Base-by-base conservation (phyloP, 2,113 vertebrate species). In the Poeciliopsis turrubarensis region DNA sequence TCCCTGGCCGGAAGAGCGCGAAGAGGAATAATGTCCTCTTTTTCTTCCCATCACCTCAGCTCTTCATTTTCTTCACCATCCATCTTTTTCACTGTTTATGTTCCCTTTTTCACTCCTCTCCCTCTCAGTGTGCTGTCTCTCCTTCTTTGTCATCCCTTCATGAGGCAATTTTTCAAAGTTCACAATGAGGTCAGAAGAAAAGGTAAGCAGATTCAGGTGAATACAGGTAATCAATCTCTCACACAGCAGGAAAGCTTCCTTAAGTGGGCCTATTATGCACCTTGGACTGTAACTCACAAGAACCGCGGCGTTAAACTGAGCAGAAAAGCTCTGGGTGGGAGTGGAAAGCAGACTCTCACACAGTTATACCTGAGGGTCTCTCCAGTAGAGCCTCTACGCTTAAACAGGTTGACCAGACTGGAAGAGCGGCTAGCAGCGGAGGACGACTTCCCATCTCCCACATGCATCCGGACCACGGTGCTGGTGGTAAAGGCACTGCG, bases 401-500 rank as follows among this genome's bases (percentile, higher is more conserved):
- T 99, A 97, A 97, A 99, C 41, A 99, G 93, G 92, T 99, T 99
- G 77, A 98, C 95, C 60, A 99, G 94, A 83, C 98, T 99, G 72
- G 97, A 98, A 3, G 98, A 98, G 9, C 97, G 96, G 90, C 97
- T 99, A 67, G 98, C 95, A 0, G 97, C 96, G 0, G 98, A 99
- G 57, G 97, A 98, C 0, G 97, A 97, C 89, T 98, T 99, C 39
- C 97, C 97, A 1, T 98, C 97, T 0, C 98, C 97, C 0, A 99
- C 98, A 0, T 99, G 98, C 98, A 99, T 99, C 87, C 98, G 97
- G 79, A 99, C 98, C 74, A 98, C 98, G 0, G 98, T 99, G 0
- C 97, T 98, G 0, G 98, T 99, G 87, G 98, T 99, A 82, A 99
- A 99, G 0, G 98, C 98, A 27, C 98, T 99, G 89, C 98, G 97